These are phyloP conservation scores for Lamproptera curius DNA, from an alignment of 2,888 invertebrate genomes.

Conservation along the genomic window DNA sequence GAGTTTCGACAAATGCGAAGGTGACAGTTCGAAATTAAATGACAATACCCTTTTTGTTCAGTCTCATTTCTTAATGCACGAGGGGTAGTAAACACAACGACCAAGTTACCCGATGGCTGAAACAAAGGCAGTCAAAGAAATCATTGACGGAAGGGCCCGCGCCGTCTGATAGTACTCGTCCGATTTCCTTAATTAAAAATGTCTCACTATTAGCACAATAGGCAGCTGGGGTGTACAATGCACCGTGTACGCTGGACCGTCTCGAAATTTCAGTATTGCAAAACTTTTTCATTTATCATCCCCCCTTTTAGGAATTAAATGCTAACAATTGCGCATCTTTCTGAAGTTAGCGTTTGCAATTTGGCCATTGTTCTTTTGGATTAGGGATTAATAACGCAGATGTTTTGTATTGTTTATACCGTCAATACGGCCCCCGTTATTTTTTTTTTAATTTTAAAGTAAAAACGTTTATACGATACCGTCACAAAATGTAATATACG, in stretches of 20 bases:
- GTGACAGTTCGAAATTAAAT: slow-evolving; percentile 9
- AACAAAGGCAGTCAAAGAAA: slow-evolving; percentile 56
- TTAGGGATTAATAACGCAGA: no score
- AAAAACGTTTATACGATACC: no score
- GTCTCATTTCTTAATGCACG: slow-evolving; percentile 56
- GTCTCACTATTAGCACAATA: slow-evolving; percentile 61
- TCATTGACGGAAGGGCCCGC: slow-evolving; percentile 43
- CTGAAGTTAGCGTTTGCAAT: no score
- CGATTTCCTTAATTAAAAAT: slow-evolving; percentile 75
- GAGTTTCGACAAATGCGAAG: neutral
- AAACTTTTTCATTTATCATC: neutral
- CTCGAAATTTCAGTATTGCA: neutral
- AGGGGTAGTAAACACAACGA: slow-evolving; percentile 31
- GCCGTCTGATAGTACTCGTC: slow-evolving; percentile 43
- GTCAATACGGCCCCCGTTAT: no score
- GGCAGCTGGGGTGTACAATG: slow-evolving; percentile 12
- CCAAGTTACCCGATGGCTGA: slow-evolving; percentile 40
- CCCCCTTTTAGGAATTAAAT: neutral
- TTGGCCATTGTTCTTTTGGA: no score
- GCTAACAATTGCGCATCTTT: neutral
- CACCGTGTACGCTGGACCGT: slow-evolving; percentile 1
- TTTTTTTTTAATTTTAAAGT: no score
- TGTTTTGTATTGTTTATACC: no score
- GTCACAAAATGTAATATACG: no score
- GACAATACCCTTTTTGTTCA: slow-evolving; percentile 16